Percentiles rank a stretch among this genome's conserved stretches.
Conservation (phyloP, 1,140 invertebrate species). For the Augochlora pura region DNA sequence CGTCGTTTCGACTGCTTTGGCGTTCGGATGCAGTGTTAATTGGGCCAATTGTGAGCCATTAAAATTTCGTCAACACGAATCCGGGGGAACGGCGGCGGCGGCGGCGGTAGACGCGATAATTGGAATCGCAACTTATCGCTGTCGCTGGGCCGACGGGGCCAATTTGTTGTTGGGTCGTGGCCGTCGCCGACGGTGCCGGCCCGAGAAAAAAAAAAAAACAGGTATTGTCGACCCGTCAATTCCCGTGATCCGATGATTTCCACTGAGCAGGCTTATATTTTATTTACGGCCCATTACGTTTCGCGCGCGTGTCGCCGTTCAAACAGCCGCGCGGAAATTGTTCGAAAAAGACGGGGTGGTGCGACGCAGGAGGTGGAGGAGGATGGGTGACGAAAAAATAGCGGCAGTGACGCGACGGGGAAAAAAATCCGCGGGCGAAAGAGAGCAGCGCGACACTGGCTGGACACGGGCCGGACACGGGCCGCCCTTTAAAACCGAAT, state of each 20-base stretch:
- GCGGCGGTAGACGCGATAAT: background rate
- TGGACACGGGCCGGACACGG: background rate
- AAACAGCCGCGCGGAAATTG: background rate
- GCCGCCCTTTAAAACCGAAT: constrained; percentile 37
- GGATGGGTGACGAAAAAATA: too few species aligned
- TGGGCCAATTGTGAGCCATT: constrained; percentile 1
- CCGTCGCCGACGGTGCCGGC: too few species aligned
- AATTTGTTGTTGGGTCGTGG: background rate
- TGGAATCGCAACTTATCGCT: constrained; percentile 4
- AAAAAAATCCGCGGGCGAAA: background rate
- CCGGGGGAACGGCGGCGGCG: background rate
- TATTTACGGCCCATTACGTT: constrained; percentile 28
- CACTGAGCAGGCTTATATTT: constrained; percentile 15
- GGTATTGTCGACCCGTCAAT: background rate
- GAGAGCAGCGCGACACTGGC: too few species aligned
- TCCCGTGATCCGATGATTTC: background rate
- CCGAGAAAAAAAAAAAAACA: background rate
- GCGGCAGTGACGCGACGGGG: too few species aligned
- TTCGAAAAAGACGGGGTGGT: background rate
- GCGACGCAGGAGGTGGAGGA: too few species aligned
- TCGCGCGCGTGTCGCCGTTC: background rate
- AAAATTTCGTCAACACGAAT: background rate
- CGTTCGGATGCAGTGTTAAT: background rate
- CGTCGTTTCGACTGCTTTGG: background rate
- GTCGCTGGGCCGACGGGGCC: background rate